Base-by-base conservation (phyloP, 2,888 invertebrate species). In the Auanema freiburgensis region DNA sequence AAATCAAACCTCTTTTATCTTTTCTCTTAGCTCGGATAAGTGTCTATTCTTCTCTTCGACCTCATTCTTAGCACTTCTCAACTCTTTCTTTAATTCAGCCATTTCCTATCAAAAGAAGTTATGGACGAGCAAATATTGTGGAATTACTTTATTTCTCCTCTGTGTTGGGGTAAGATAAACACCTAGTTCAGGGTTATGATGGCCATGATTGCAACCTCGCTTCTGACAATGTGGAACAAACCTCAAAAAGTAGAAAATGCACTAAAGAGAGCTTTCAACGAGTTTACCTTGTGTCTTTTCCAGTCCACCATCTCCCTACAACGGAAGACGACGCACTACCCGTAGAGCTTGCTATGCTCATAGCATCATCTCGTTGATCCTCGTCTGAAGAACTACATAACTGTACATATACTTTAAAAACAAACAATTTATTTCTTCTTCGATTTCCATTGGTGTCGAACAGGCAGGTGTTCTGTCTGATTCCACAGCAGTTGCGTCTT, bases 101-200 rank as follows among this genome's bases (percentile, higher is more conserved):
- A 79, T 63, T 63, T 74, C 68, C 67, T 77, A 50, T 42, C 59
- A 59, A 18, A 41, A 10, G 50, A 58, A n/a, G 21, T 6, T n/a
- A 1, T 1, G 21, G 11, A 25, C 65, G 63, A 1, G 60, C 59
- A 14, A 69, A 41, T 59, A 65, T 5, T 3, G 44, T 6, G 21
- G 6, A n/a, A 40, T 52, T 55, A 63, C 75, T 50, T 70, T 72
- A 44, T 76, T 79, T 60, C 74, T 73, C 33, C 81, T 57, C 54
- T 83, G 83, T 1, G 79, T 83, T 6, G 83, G 83, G 21, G 83
- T 83, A 24, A 83, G 63, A 62, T 83, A 83, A 50, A 77, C 75
- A 18, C 71, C 72, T 6, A 66, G 64, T 8, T 66, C 59, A 12
- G 51, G 59, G 57, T 25, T 62, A 16, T 72, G 71, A 43, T 72